Evolutionary conservation across 2,888 invertebrate genomes (phyloP).

Genomic region (Pilophorus perplexus): DNA sequence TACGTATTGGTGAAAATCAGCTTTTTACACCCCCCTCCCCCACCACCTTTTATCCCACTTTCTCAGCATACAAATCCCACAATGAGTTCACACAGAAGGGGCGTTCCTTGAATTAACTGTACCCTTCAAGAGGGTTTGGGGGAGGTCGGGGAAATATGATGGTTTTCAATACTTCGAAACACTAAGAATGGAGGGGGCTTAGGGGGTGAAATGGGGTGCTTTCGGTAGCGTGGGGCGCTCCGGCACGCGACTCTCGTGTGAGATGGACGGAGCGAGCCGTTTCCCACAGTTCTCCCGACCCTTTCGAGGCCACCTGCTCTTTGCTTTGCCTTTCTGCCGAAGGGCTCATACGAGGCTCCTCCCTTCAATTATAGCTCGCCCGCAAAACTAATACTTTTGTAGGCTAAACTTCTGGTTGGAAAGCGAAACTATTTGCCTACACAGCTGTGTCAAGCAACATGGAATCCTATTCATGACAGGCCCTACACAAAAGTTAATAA

Average conservation of each 20-base stretch:
- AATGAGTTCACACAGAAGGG: neutral
- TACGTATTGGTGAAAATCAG: conserved; percentile 8
- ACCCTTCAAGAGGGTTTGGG: neutral
- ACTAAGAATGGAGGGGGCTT: neutral
- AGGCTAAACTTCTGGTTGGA: too few relatives aligned
- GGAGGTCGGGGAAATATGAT: too few relatives aligned
- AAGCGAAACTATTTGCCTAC: too few relatives aligned
- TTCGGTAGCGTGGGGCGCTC: neutral
- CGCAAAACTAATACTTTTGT: neutral
- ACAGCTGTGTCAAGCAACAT: too few relatives aligned
- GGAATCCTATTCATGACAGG: too few relatives aligned
- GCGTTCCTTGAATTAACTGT: neutral
- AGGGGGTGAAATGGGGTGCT: neutral
- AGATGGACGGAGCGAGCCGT: conserved; percentile 27
- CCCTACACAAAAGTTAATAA: too few relatives aligned
- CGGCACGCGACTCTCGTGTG: conserved; percentile 29
- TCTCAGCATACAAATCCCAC: neutral
- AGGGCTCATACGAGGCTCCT: too few relatives aligned
- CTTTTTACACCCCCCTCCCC: conserved; percentile 7
- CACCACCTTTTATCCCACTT: neutral
- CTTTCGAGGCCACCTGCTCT: conserved; percentile 24
- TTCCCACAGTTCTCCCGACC: conserved; percentile 33
- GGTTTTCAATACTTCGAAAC: too few relatives aligned
- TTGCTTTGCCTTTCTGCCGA: too few relatives aligned
- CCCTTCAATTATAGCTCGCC: too few relatives aligned